Percentiles rank a stretch among this genome's conserved stretches.
These are phyloP conservation scores for Drosophila suboccidentalis DNA, from an alignment of 2,888 invertebrate genomes.

Conservation along the genomic window DNA sequence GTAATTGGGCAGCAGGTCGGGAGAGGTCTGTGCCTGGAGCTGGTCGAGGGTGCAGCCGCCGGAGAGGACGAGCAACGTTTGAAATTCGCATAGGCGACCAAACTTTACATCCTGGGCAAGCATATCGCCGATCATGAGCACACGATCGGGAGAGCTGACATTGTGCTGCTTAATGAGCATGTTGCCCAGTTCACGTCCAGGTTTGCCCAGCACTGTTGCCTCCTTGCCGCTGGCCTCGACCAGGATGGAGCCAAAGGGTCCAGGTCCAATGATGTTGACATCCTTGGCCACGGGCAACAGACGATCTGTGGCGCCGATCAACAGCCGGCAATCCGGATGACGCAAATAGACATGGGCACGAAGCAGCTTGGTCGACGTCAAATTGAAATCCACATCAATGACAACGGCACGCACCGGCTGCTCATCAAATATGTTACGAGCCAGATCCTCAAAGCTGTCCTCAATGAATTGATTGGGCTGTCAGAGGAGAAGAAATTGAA, in stretches of 20 bases:
- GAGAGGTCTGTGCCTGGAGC: conserved; percentile 58
- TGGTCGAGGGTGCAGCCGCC: conserved; percentile 76
- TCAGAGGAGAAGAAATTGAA: too few relatives aligned
- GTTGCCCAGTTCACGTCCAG: conserved; percentile 84
- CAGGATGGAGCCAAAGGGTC: conserved; percentile 84
- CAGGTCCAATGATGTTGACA: conserved; percentile 85
- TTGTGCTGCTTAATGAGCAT: conserved; percentile 72
- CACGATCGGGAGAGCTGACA: conserved; percentile 88
- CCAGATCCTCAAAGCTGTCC: conserved; percentile 66
- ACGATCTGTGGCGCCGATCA: conserved; percentile 86
- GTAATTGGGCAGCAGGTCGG: conserved; percentile 77
- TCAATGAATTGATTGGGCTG: conserved; percentile 54
- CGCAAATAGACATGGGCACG: conserved; percentile 85
- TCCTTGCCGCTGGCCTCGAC: conserved; percentile 80
- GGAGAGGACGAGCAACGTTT: conserved; percentile 91
- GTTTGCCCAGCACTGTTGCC: conserved; percentile 86
- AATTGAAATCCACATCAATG: conserved; percentile 86
- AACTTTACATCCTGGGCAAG: conserved; percentile 92
- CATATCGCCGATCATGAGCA: conserved; percentile 95
- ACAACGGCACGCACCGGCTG: conserved; percentile 86
- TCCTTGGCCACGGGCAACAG: conserved; percentile 80
- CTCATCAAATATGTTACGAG: conserved; percentile 65
- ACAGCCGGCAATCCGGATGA: conserved; percentile 85
- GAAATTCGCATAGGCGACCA: conserved; percentile 90
- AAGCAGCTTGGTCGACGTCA: conserved; percentile 85